Base-by-base conservation (phyloP, 2,888 invertebrate species). In the Cactoblastis cactorum region DNA sequence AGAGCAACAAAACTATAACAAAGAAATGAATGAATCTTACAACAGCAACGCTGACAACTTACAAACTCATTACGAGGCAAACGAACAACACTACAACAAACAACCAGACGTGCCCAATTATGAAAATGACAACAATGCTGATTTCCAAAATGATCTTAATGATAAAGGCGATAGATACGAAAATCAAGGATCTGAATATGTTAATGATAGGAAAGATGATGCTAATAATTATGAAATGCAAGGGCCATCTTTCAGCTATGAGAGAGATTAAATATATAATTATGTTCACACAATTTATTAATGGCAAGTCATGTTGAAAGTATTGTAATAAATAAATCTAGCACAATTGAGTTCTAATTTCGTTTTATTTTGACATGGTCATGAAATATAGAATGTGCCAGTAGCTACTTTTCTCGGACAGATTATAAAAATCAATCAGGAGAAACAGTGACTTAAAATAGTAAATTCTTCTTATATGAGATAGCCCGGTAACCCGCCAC, bases 161-260 rank as follows among this genome's bases (percentile, higher is more conserved):
- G 56, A 59, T 14, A 68, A 64, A 39, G 67, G 57, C 8, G 65
- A 67, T 6, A 59, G 69, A 9, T 72, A 72, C 37, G 66, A 54
- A 19, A 65, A 60, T 3, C 69, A 71, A 47, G 71, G 69, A 11
- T 43, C 57, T 15, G 61, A 68, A 6, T 63, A 61, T 45, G 49
- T 53, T 19, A 56, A 62, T 11, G 59, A 70, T 0, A 63, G 61
- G 51, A 58, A 65, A 45, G 61, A 69, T 1, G 56, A 63, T 39
- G 48, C 65, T 14, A 55, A 65, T 14, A 68, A 69, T 52, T 64
- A 63, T 51, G 64, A 73, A 6, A 54, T 61, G 24, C 58, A 63
- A 45, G 63, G 57, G 3, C 71, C 73, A 0, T 64, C 69, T 1
- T 51, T 69, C 14, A 70, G 54, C 35, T 74, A 72, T 43, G 63